Conservation (phyloP, 2,888 invertebrate genomes). For the Conistra vaccinii region DNA sequence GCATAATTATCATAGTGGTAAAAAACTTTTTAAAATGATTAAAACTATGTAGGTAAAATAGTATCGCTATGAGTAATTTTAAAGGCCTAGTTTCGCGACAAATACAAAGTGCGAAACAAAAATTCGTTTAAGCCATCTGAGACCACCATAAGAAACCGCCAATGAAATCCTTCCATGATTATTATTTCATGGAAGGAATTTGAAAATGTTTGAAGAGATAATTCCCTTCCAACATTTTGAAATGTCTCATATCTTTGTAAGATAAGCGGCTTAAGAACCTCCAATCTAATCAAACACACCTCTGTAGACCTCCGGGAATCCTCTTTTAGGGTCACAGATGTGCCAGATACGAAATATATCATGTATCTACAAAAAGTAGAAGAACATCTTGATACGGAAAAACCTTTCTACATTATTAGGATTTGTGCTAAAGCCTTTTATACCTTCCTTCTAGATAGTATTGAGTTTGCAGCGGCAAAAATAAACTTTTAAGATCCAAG, state of each 20-base stretch:
- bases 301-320: slow-evolving; percentile 10
- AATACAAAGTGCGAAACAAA: background rate
- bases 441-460: background rate
- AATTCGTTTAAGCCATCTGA: background rate
- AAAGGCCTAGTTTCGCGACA: background rate
- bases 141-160: background rate
- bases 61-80: background rate
- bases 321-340: slow-evolving; percentile 6
- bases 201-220: no score
- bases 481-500: slow-evolving; percentile 21
- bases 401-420: slow-evolving; percentile 41
- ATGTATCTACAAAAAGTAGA: background rate
- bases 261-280: slow-evolving; percentile 13
- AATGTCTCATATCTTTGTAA: slow-evolving; percentile 1
- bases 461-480: slow-evolving; percentile 6
- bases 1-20: no score
- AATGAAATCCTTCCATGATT: background rate
- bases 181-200: no score
- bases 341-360: slow-evolving; percentile 3
- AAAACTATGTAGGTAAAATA: background rate
- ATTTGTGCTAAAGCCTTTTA: slow-evolving; percentile 19
- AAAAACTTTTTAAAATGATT: background rate
- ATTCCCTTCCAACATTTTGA: background rate
- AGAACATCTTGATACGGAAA: slow-evolving; percentile 5
- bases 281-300: slow-evolving; percentile 30